Base-by-base conservation (phyloP, 2,888 invertebrate genomes). In the Metopia argyrocephala region DNA sequence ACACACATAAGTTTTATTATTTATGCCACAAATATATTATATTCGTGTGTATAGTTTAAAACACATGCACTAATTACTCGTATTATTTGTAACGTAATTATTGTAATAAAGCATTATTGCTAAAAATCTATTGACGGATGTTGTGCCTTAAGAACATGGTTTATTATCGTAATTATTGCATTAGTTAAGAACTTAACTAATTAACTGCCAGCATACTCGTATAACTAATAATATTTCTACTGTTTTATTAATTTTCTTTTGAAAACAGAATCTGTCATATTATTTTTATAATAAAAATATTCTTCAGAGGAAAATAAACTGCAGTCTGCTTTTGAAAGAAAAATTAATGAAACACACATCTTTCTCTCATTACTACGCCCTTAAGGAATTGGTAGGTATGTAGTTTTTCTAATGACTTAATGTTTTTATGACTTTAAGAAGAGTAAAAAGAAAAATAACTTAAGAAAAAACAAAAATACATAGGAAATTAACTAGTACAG, bases 401-500 rank as follows among this genome's bases (percentile, higher is more conserved):
- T n/a, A 15, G 38, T 38, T 38, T 38, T 38, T 15, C 38, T 38
- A 38, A 38, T 38, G 38, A 15, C 38, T 12, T 38, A 38, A 38
- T 38, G 38, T 38, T 38, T 38, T 38, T 12, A 38, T 15, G 38
- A 38, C 38, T 38, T 38, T 15, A 12, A 38, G 4, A 15, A 38
- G 15, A 38, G 3, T 12, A 38, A 12, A 4, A 15, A 12, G 38
- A 12, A 12, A 2, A 3, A 38, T 2, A 48, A 61, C 15, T 4
- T 6, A 38, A 69, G n/a, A 15, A 23, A 45, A 31, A 31, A 62
- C 6, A 23, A 45, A 31, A 31, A 62, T 9, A 38, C 18, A 25
- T 15, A 27, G 62, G 62, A 76, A 76, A 62, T 38, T 15, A 38
- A 38, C 38, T 38, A 15, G 38, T 38, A 12, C 38, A 9, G n/a